Evolutionary conservation across 2,888 invertebrate species (phyloP), one percentile per base, ranked within the genome.

Genomic region (Erebia epiphron): DNA sequence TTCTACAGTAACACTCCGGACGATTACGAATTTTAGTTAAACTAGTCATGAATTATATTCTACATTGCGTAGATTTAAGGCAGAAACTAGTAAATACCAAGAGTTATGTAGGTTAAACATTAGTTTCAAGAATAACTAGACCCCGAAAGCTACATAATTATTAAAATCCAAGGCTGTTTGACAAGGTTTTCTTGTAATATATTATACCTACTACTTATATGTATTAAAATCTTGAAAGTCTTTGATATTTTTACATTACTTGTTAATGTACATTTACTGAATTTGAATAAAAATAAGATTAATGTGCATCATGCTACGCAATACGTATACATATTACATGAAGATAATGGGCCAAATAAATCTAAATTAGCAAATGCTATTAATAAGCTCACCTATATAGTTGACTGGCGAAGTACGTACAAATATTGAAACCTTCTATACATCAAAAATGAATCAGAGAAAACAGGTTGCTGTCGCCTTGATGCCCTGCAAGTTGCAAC

Each of bases 131-230:
- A 35, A 16, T 60, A 35, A 16, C 41, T 41, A 60, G 16, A 60
- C 41, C n/a, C 41, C 16, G n/a, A 60, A 41, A 60, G 49, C 26
- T 26, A 14, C 62, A 14, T 13, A 5, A 14, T 49, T 46, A 49
- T 79, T 81, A 78, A 79, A 76, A 79, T 73, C 72, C 78, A 77
- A 80, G 82, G 82, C 78, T 80, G 76, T 69, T 71, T 76, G 66
- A 14, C 83, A 84, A 83, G 83, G 83, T 81, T 83, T 79, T 78
- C 78, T 77, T 73, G 65, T 71, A n/a, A n/a, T n/a, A n/a, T n/a
- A n/a, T n/a, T n/a, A n/a, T n/a, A n/a, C n/a, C n/a, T n/a, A n/a
- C n/a, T 35, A 35, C 7, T 1, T 11, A 13, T 46, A 13, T 46
- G 13, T 46, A 57, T 21, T 26, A 57, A 57, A 57, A 21, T 57